Percentiles rank a stretch among this genome's conserved stretches.
These are phyloP conservation scores for Macquaria australasica DNA, from an alignment of 2,113 vertebrate species.

Conservation along the genomic window DNA sequence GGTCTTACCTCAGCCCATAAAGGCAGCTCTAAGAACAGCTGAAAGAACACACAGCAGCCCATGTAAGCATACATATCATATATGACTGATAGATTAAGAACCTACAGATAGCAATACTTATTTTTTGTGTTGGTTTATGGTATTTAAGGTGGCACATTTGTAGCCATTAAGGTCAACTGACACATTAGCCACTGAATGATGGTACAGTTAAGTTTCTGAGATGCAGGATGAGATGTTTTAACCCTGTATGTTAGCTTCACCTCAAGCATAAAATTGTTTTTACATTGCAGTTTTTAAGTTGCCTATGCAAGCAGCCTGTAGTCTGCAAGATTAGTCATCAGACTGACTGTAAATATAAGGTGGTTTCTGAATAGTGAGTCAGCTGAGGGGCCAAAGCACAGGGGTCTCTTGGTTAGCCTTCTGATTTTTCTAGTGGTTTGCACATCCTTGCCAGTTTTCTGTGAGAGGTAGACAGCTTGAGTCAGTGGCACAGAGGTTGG, in stretches of 20 bases:
- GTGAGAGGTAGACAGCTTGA: neutral
- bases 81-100: neutral
- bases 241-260: neutral
- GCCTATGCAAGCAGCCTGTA: conserved; percentile 19
- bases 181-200: neutral
- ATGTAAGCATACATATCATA: neutral
- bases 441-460: neutral
- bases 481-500: neutral
- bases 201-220: neutral
- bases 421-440: conserved; percentile 9
- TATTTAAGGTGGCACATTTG: neutral
- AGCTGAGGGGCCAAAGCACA: neutral
- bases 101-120: neutral
- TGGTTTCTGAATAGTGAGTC: conserved; percentile 37
- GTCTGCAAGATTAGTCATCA: conserved; percentile 20
- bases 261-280: conserved; percentile 25
- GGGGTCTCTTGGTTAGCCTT: neutral
- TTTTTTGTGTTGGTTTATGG: neutral
- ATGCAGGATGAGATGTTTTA: neutral
- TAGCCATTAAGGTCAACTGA: neutral
- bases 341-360: neutral
- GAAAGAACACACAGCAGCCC: neutral
- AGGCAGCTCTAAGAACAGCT: neutral
- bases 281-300: conserved; percentile 16
- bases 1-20: neutral